Conservation (phyloP, 2,113 vertebrate genomes). For the Gobius niger region DNA sequence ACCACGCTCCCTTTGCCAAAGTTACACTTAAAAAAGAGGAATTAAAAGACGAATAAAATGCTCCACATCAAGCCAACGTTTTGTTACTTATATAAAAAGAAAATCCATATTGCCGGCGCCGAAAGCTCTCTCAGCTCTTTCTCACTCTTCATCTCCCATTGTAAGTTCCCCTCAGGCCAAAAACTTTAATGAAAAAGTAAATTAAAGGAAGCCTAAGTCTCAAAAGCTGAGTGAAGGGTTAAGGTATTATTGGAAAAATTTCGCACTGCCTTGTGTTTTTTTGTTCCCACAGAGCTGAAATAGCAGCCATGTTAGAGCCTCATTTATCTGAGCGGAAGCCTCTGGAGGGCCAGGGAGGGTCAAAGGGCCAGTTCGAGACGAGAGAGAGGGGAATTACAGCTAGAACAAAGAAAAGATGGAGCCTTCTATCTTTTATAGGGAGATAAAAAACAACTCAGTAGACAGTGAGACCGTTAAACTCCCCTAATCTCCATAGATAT, state of each 20-base stretch:
- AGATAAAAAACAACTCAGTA: not conserved
- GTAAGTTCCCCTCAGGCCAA: constrained; percentile 23
- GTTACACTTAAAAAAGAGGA: not conserved
- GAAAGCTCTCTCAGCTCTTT: not conserved
- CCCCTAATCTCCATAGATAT: no score
- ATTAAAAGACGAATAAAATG: not conserved
- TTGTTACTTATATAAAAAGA: not conserved
- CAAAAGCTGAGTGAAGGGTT: constrained; percentile 17
- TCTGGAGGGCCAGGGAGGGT: constrained; percentile 10
- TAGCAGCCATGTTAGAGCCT: constrained; percentile 40
- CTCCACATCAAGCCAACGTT: not conserved
- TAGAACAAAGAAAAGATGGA: constrained; percentile 7
- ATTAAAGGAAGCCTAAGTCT: constrained; percentile 16
- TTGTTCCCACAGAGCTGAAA: constrained; percentile 18
- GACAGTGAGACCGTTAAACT: not conserved
- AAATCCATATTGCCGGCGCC: not conserved
- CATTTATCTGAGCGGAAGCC: constrained; percentile 17
- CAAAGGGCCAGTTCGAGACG: not conserved
- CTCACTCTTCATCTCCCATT: constrained; percentile 19
- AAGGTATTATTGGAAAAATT: constrained; percentile 42
- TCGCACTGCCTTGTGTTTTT: constrained; percentile 44
- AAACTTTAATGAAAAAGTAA: constrained; percentile 23
- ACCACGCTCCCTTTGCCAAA: no score
- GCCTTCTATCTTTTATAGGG: not conserved
- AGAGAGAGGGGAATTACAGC: not conserved